Evolutionary conservation across 2,888 invertebrate genomes (phyloP).

Genomic region (Anticlea derivata): DNA sequence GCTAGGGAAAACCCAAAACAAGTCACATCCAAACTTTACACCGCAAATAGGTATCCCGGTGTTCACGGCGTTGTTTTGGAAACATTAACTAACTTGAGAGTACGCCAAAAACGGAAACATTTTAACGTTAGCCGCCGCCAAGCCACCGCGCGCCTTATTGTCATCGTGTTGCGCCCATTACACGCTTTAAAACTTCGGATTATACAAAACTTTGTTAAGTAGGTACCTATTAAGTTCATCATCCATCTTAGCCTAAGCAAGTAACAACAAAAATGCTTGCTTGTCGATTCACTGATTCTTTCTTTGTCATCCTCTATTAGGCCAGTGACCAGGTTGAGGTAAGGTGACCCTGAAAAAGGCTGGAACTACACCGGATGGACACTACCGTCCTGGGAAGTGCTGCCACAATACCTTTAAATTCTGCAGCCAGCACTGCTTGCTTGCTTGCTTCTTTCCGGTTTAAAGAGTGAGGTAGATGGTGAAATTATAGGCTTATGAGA

Average conservation of each 20-base stretch:
- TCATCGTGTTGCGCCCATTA: conserved; percentile 61
- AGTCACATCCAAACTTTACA: conserved; percentile 54
- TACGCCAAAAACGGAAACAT: conserved; percentile 79
- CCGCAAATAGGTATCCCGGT: conserved; percentile 59
- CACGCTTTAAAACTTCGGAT: conserved; percentile 60
- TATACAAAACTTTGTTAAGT: conserved; percentile 21
- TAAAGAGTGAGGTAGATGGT: too few species aligned
- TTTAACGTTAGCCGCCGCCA: conserved; percentile 62
- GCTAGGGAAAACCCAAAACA: conserved; percentile 43
- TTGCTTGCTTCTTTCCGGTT: too few species aligned
- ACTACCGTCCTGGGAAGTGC: too few species aligned
- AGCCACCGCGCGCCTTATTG: conserved; percentile 60
- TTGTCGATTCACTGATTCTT: too few species aligned
- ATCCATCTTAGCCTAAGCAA: not conserved
- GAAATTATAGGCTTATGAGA: too few species aligned
- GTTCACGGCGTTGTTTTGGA: conserved; percentile 72
- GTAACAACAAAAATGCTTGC: too few species aligned
- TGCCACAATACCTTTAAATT: too few species aligned
- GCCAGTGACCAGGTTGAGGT: too few species aligned
- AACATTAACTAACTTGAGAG: conserved; percentile 81
- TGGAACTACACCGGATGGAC: too few species aligned
- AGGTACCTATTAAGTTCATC: conserved; percentile 2
- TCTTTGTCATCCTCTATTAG: too few species aligned
- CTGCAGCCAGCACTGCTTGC: too few species aligned
- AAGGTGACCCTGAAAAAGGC: too few species aligned